phyloP scores from a whole-genome alignment of 2,888 invertebrate genomes.

The Caenorhabditis becei region DNA sequence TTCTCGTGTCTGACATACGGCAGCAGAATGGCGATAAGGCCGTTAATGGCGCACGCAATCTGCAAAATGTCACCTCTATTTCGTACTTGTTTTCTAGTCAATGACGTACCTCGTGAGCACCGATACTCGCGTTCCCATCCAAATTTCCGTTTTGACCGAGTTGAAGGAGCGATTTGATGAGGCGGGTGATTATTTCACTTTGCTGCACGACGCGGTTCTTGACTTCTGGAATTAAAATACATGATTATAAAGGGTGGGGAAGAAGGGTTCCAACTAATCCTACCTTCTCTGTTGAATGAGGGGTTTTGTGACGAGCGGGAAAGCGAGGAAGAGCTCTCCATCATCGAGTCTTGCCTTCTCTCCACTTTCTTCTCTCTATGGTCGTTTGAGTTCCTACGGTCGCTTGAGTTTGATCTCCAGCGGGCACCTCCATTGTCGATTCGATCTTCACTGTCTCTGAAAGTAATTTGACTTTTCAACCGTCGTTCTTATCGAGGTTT shows the following conservation, averaged over 20 bases:
- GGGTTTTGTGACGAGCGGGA: conserved; percentile 48
- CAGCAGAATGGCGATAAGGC: conserved; percentile 46
- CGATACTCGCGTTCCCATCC: conserved; percentile 45
- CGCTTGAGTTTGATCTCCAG: conserved; percentile 57
- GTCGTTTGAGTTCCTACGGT: conserved; percentile 57
- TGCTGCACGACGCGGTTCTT: conserved; percentile 49
- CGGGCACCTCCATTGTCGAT: conserved; percentile 50
- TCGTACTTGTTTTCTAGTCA: conserved; percentile 27
- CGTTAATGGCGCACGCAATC: conserved; percentile 53
- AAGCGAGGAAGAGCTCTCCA: conserved; percentile 47
- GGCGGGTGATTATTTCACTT: conserved; percentile 46
- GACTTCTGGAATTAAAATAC: conserved; percentile 30
- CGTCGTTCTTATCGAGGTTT: not conserved
- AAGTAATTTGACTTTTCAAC: not conserved
- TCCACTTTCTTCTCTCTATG: conserved; percentile 48
- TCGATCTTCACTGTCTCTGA: conserved; percentile 54
- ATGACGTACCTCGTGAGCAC: conserved; percentile 42
- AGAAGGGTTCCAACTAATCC: conserved; percentile 9
- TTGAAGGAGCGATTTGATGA: conserved; percentile 42
- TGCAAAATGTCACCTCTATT: conserved; percentile 23
- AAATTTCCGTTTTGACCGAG: conserved; percentile 58
- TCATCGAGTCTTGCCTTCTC: conserved; percentile 40
- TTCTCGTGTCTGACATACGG: conserved; percentile 41
- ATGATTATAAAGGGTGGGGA: not conserved
- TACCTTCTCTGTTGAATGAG: conserved; percentile 41